phyloP scores from a whole-genome alignment of 2,797 vertebrate genomes.

The Tangara arthus region DNA sequence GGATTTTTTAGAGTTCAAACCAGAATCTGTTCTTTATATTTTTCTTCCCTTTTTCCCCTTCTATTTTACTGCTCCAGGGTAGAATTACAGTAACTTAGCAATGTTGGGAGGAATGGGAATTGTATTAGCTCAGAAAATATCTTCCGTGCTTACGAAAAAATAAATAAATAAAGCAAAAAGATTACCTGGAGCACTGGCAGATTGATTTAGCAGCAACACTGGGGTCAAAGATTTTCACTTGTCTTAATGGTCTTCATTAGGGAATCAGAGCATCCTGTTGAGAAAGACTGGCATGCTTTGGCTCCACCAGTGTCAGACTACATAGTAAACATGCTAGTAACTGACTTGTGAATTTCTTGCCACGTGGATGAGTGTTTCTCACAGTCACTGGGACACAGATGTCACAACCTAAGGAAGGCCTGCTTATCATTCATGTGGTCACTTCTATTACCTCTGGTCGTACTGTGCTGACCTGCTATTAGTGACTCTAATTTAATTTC shows the following conservation, averaged over 20 bases:
- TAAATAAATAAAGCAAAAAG: background rate
- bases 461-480: slow-evolving; percentile 75
- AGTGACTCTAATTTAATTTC: slow-evolving; percentile 84
- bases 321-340: slow-evolving; percentile 61
- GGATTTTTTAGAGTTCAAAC: background rate
- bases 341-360: slow-evolving; percentile 73
- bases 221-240: slow-evolving; percentile 50
- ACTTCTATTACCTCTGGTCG: slow-evolving; percentile 77
- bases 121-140: slow-evolving; percentile 42
- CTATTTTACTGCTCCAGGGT: background rate
- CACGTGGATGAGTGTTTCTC: slow-evolving; percentile 68
- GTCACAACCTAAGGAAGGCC: slow-evolving; percentile 58
- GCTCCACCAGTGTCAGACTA: background rate
- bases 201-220: slow-evolving; percentile 49
- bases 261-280: slow-evolving; percentile 53
- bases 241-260: slow-evolving; percentile 70
- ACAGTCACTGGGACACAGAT: slow-evolving; percentile 50
- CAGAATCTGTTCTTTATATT: background rate
- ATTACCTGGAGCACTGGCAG: slow-evolving; percentile 8
- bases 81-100: background rate
- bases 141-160: background rate
- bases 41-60: background rate
- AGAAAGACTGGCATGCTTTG: slow-evolving; percentile 54
- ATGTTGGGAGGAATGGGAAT: background rate
- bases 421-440: slow-evolving; percentile 77